Percentiles rank a stretch among this genome's conserved stretches.
Conservation (phyloP, 2,888 invertebrate genomes). For the Limnephilus auricula region DNA sequence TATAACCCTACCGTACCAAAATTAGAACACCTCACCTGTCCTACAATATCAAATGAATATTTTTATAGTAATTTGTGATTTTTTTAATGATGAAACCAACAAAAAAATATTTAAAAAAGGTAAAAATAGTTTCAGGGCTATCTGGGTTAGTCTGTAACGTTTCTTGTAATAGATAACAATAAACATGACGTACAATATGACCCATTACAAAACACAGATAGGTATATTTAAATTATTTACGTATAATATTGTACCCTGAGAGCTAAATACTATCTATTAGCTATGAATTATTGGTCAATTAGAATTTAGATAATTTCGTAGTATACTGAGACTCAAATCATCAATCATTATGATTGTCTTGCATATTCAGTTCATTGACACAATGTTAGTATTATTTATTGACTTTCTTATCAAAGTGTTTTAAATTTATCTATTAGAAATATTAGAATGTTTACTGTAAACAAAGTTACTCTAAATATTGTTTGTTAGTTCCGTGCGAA, state of each 20-base stretch:
- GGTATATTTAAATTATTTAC: background rate
- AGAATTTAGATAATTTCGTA: background rate
- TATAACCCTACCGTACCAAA: no score
- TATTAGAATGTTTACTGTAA: background rate
- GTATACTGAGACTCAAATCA: background rate
- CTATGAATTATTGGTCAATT: background rate
- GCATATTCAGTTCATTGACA: background rate
- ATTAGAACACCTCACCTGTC: no score
- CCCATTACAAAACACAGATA: background rate
- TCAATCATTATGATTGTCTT: background rate
- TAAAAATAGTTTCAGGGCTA: no score
- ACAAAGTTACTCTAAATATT: background rate
- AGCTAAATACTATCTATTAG: background rate
- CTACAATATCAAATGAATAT: no score
- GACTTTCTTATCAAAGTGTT: background rate
- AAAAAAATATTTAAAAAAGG: no score
- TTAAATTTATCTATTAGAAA: background rate
- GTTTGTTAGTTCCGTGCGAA: background rate
- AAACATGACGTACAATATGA: background rate
- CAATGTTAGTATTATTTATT: background rate
- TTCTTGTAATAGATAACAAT: background rate
- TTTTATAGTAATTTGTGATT: no score
- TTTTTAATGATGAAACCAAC: no score
- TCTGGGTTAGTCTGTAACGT: background rate
- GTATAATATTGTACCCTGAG: background rate